Conservation (phyloP, 2,113 vertebrate genomes). For the Pontoporia blainvillei region DNA sequence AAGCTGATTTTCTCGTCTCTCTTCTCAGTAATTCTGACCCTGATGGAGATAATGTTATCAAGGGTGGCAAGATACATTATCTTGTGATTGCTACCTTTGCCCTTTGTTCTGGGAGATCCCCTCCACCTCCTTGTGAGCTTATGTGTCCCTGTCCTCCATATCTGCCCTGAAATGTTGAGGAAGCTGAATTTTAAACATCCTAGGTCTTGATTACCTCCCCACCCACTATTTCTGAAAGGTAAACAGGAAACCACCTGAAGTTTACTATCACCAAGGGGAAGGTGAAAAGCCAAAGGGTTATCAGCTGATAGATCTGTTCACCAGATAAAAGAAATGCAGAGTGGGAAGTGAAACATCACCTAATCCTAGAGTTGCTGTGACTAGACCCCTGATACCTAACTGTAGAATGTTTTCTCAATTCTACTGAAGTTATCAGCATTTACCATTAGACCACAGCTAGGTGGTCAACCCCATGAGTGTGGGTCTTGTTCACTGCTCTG, state of each 20-base stretch:
- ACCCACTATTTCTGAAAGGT: not conserved
- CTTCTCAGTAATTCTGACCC: not conserved
- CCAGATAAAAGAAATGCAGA: not conserved
- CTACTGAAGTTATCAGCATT: rapidly evolving
- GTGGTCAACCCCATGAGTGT: not conserved
- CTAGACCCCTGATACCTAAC: not conserved
- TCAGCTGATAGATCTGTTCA: not conserved
- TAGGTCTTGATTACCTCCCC: not conserved
- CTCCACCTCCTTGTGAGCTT: not conserved
- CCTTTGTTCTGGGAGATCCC: not conserved
- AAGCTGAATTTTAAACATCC: not conserved
- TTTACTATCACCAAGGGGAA: not conserved
- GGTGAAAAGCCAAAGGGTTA: not conserved
- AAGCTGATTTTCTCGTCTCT: not conserved
- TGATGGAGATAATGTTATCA: not conserved
- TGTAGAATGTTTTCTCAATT: not conserved
- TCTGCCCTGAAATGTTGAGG: not conserved
- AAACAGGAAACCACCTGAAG: not conserved
- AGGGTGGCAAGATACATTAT: not conserved
- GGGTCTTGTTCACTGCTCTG: not conserved
- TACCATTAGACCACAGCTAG: not conserved
- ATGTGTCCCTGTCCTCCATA: not conserved
- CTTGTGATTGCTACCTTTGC: not conserved
- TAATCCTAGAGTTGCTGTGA: not conserved
- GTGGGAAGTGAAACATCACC: not conserved